Evolutionary conservation across 2,113 vertebrate species (phyloP), one percentile per base, ranked within the genome.

Genomic region (Stegastes partitus): DNA sequence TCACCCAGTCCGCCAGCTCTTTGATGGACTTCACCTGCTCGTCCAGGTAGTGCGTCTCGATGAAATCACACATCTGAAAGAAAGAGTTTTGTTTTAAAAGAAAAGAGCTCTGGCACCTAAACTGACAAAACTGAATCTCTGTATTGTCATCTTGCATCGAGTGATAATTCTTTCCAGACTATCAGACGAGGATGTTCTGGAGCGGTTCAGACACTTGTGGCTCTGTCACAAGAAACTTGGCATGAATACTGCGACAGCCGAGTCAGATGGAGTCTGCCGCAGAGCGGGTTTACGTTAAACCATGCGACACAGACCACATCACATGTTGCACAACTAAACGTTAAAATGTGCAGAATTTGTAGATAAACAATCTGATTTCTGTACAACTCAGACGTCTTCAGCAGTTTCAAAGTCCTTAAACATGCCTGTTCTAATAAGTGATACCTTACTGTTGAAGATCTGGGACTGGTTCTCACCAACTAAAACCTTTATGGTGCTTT

Each of bases 11-110:
- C 22, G 92, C 95, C 87, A 99, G 90, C 77, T 98, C 94, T 82
- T 99, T 99, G 90, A 99, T 99, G 84, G 98, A 90, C 69, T 98
- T 98, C 68, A 99, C 97, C 90, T 99, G 98, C 83, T 99, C 97
- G 4, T 97, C 95, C 94, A 99, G 94, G 93, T 96, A 99, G 90
- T 99, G 96, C 0, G 96, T 97, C 94, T 99, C 98, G 11, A 98
- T 93, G 94, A 98, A 99, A 81, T 99, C 98, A 54, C 97, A 98
- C 93, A 99, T 50, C 97, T 99, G 87, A 47, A 78, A 63, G 18
- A 64, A 12, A 15, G 16, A 22, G 34, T 65, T 57, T 21, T 0
- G 4, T n/a, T 37, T 21, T 4, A 3, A 56, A 3, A 45, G n/a
- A n/a, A 39, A 9, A 39, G 37, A 8, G 1, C 37, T 39, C 3